Evolutionary conservation across 2,113 vertebrate genomes (phyloP), one percentile per base, ranked within the genome.

Genomic region (Hucho hucho): DNA sequence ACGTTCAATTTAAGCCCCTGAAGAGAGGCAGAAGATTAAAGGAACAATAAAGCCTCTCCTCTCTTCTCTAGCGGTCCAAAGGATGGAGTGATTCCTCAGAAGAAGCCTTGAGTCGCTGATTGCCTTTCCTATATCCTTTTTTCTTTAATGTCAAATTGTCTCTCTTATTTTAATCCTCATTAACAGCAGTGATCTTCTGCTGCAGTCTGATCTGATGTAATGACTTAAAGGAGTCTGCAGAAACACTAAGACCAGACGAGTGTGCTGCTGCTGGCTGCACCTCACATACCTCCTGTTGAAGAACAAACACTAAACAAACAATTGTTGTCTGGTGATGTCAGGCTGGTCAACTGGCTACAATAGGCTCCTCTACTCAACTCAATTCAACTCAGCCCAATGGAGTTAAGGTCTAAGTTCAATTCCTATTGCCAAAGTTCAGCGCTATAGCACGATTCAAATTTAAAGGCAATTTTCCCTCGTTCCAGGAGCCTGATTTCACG

Each of bases 1-100:
- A 64, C 26, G 75, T 89, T 90, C 77, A 86, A 82, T 89, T 88
- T 85, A 86, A 87, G 87, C 84, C 83, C 72, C 75, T 53, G 74
- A 79, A 76, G 75, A 86, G 65, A 87, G 67, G 61, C 81, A 83
- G 81, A 68, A 75, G 65, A 87, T 87, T 88, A 89, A 89, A 84
- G 49, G 82, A 75, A 79, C 79, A 87, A 87, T 86, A 83, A 86
- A 87, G 79, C 82, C 81, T 5, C 75, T 32, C 65, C 65, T 32
- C 16, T 79, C 66, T 32, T 6, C 32, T 43, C 37, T 43, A 11
- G 37, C 37, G 37, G 74, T 75, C 72, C 70, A 75, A 80, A 83
- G 69, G 63, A 80, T 43, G 43, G 63, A 68, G 63, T 78, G 77
- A 85, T 69, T 73, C 77, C 20, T 59, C 66, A 56, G 75, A 56